phyloP scores from a whole-genome alignment of 2,797 vertebrate species.

The Nannoperca obscura region DNA sequence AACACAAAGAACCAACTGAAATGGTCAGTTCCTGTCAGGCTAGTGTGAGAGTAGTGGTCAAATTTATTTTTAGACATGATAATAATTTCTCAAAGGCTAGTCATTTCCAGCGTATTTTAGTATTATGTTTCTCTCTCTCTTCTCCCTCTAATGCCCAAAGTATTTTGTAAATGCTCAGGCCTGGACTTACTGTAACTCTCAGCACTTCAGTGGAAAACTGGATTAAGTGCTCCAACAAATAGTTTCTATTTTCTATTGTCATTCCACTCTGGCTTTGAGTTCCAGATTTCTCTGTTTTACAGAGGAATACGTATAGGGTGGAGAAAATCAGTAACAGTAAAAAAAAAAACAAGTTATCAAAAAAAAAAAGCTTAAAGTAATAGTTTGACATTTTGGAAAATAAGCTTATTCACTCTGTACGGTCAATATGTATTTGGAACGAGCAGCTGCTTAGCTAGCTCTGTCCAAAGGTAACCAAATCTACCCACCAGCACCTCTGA shows the following conservation, averaged over 20 bases:
- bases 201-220: not conserved
- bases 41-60: not conserved
- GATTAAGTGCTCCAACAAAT: not conserved
- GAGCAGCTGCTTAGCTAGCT: not conserved
- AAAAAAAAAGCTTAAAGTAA: not conserved
- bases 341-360: not conserved
- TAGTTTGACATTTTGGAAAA: not conserved
- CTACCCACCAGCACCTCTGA: not conserved
- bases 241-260: not conserved
- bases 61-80: not conserved
- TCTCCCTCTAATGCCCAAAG: not conserved
- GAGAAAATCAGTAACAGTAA: not conserved
- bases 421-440: not conserved
- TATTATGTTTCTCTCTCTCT: not conserved
- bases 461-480: not conserved
- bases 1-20: constrained; percentile 8
- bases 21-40: constrained; percentile 2
- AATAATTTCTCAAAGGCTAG: constrained; percentile 6
- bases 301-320: not conserved
- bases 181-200: not conserved
- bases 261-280: not conserved
- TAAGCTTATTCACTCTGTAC: too few relatives aligned
- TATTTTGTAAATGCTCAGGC: constrained; percentile 8
- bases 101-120: constrained; percentile 13
- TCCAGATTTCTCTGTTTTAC: not conserved